These are phyloP conservation scores for Myripristis murdjan DNA, from an alignment of 2,797 vertebrate genomes.

Conservation along the genomic window DNA sequence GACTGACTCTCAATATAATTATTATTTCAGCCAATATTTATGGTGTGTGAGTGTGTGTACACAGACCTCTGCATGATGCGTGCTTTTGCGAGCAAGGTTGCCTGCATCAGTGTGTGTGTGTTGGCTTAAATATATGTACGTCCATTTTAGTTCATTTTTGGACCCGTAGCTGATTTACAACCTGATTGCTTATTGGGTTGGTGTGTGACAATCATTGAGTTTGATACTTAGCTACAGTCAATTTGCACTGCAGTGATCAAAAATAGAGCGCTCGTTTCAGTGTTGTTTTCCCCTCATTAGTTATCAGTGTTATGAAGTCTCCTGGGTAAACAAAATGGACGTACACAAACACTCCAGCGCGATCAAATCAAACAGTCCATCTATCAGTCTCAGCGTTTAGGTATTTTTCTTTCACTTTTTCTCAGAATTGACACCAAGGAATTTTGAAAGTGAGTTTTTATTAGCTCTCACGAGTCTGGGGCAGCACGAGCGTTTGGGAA, in stretches of 20 bases:
- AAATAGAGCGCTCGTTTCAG: conserved; percentile 50
- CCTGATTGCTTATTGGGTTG: conserved; percentile 59
- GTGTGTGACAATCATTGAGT: conserved; percentile 53
- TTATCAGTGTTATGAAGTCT: conserved; percentile 34
- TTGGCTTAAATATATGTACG: background rate
- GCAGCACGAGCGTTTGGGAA: no score
- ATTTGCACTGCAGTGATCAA: conserved; percentile 51
- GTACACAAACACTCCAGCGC: conserved; percentile 23
- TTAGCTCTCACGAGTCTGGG: conserved; percentile 29
- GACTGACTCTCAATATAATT: conserved; percentile 12
- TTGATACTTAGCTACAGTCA: conserved; percentile 60
- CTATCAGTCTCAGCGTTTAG: no score
- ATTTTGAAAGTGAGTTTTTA: conserved; percentile 5
- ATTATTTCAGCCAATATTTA: conserved; percentile 27
- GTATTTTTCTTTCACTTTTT: no score
- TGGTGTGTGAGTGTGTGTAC: background rate
- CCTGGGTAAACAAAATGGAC: conserved; percentile 21
- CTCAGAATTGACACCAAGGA: conserved; percentile 21
- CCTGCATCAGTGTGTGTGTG: conserved; percentile 25
- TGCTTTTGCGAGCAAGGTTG: conserved; percentile 29
- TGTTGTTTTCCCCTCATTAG: conserved; percentile 59
- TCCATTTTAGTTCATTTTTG: no score
- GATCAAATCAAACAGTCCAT: conserved; percentile 25
- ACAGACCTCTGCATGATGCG: background rate
- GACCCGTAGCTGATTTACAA: conserved; percentile 54